These are phyloP conservation scores for Hephaestus fuliginosus DNA, from an alignment of 2,797 vertebrate species.

Conservation along the genomic window DNA sequence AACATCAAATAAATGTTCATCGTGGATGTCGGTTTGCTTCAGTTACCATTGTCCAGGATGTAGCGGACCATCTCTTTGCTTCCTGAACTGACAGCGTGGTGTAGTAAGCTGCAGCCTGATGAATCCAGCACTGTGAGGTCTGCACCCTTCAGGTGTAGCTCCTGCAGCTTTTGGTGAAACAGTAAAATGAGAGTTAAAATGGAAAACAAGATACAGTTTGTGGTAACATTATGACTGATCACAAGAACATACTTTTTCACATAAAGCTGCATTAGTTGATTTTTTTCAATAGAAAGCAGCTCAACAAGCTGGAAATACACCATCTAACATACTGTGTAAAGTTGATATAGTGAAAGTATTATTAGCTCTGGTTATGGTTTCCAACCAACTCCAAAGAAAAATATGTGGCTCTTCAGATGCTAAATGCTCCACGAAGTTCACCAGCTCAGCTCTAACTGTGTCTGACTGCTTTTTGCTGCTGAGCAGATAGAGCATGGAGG, in stretches of 20 bases:
- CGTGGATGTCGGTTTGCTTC: neutral
- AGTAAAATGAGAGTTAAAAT: neutral
- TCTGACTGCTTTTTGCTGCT: too few species aligned
- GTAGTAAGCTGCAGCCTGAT: conserved; percentile 89
- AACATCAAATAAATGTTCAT: too few species aligned
- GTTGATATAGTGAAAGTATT: too few species aligned
- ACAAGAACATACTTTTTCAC: neutral
- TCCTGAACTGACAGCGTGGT: conserved; percentile 90
- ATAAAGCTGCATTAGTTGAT: neutral
- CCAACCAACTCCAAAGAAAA: neutral
- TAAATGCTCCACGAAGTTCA: too few species aligned
- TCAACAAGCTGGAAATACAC: neutral
- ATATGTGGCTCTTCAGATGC: neutral
- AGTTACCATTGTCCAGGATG: conserved; percentile 92
- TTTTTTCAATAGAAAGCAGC: too few species aligned
- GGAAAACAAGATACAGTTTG: neutral
- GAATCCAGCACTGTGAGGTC: conserved; percentile 88
- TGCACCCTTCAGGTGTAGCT: conserved; percentile 89
- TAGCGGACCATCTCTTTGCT: conserved; percentile 95
- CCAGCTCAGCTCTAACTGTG: too few species aligned
- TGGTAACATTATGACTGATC: neutral
- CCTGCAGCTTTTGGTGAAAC: conserved; percentile 85
- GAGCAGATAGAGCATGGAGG: too few species aligned
- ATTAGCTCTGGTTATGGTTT: neutral
- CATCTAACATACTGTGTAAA: neutral